Conservation (phyloP, 2,888 invertebrate species). For the Cosmorhoe ocellata region DNA sequence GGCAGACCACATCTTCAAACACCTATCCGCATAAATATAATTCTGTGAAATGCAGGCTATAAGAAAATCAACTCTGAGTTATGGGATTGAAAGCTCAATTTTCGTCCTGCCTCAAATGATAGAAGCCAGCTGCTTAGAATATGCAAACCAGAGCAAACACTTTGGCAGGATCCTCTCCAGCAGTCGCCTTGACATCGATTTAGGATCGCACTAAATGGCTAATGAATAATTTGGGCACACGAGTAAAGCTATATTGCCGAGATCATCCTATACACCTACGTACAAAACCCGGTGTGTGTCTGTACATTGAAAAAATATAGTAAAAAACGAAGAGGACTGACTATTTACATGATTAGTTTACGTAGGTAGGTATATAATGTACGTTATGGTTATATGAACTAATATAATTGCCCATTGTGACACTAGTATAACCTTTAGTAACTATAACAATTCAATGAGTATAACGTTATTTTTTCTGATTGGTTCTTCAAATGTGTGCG, state of each 20-base stretch:
- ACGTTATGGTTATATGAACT: no score
- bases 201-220: conserved; percentile 18
- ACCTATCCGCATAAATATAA: conserved; percentile 10
- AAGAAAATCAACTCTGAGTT: neutral
- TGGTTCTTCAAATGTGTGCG: no score
- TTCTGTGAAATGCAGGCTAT: neutral
- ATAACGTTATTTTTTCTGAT: no score
- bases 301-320: no score
- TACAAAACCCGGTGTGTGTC: no score
- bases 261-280: no score
- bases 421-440: no score
- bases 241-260: neutral
- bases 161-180: conserved; percentile 10
- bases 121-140: conserved; percentile 15
- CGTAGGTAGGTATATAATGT: no score
- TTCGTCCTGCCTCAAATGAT: neutral
- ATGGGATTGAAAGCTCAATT: neutral
- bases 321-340: no score
- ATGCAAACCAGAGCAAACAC: conserved; percentile 26
- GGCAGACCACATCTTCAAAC: conserved; percentile 13
- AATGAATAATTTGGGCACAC: conserved; percentile 15
- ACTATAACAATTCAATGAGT: no score
- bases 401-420: no score
- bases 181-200: conserved; percentile 18
- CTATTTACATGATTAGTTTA: no score